Conservation (phyloP, 2,888 invertebrate genomes). For the Charanyca ferruginea region DNA sequence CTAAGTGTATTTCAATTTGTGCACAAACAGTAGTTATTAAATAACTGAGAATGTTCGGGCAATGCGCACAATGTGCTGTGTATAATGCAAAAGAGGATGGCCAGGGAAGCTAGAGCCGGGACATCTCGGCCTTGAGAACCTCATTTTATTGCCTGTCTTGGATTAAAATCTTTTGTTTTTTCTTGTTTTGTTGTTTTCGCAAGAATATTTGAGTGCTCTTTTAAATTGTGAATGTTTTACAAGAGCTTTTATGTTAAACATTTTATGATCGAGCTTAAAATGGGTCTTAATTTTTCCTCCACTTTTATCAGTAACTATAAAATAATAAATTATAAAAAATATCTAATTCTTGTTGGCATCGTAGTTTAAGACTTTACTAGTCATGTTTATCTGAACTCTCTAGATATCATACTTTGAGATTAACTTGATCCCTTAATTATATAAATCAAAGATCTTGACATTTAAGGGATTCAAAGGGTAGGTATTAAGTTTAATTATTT, state of each 20-base stretch:
- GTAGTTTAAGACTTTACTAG: too few relatives aligned
- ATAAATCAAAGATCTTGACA: slow-evolving; percentile 9
- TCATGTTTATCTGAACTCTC: background rate
- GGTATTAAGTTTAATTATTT: slow-evolving; percentile 9
- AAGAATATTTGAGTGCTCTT: slow-evolving; percentile 30
- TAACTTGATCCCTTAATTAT: slow-evolving; percentile 8
- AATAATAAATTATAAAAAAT: too few relatives aligned
- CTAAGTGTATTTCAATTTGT: slow-evolving; percentile 52
- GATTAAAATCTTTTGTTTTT: slow-evolving; percentile 56
- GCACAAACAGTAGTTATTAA: slow-evolving; percentile 47
- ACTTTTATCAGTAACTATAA: too few relatives aligned
- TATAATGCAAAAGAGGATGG: slow-evolving; percentile 57
- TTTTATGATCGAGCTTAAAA: slow-evolving; percentile 1
- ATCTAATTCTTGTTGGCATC: too few relatives aligned
- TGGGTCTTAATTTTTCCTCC: background rate
- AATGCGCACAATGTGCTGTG: slow-evolving; percentile 52
- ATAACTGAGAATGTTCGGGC: slow-evolving; percentile 47
- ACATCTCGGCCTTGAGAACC: slow-evolving; percentile 55
- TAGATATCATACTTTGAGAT: background rate
- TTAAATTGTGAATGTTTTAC: slow-evolving; percentile 25
- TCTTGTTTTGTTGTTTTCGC: slow-evolving; percentile 23
- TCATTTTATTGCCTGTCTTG: slow-evolving; percentile 61
- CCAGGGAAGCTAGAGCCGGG: slow-evolving; percentile 51
- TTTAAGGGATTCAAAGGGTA: slow-evolving; percentile 26
- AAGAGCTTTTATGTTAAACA: slow-evolving; percentile 10